Conservation (phyloP, 1,140 invertebrate species). For the Drosophila parvula region DNA sequence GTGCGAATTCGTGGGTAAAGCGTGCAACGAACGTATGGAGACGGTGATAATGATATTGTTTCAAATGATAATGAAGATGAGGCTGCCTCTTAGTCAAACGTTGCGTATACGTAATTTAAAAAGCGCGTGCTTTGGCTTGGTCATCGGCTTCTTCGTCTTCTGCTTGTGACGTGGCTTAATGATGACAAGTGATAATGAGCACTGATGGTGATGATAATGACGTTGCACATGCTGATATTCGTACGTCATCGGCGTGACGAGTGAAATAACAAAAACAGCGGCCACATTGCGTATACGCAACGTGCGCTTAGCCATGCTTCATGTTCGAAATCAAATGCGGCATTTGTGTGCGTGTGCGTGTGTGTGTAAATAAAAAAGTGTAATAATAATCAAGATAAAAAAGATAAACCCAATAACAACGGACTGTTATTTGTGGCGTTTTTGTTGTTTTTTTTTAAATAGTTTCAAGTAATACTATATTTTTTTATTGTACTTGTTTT, state of each 20-base stretch:
- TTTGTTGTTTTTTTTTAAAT: slow-evolving; percentile 11
- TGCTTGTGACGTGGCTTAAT: slow-evolving; percentile 29
- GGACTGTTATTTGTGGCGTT: slow-evolving; percentile 42
- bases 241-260: slow-evolving; percentile 26
- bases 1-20: slow-evolving; percentile 60
- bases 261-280: slow-evolving; percentile 27
- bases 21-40: slow-evolving; percentile 13
- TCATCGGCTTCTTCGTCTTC: background rate
- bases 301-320: slow-evolving; percentile 20
- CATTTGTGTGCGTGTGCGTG: slow-evolving; percentile 2
- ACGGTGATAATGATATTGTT: slow-evolving; percentile 10
- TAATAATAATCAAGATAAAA: slow-evolving; percentile 1
- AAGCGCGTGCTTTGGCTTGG: slow-evolving; percentile 40
- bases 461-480: background rate
- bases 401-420: slow-evolving; percentile 35
- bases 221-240: slow-evolving; percentile 6
- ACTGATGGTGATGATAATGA: slow-evolving; percentile 21
- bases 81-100: slow-evolving; percentile 10
- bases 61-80: slow-evolving; percentile 26
- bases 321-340: slow-evolving; percentile 13
- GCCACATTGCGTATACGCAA: slow-evolving; percentile 57
- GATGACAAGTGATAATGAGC: slow-evolving; percentile 16
- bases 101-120: slow-evolving; percentile 69
- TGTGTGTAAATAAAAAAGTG: background rate
- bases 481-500: background rate